Conservation (phyloP, 2,888 invertebrate genomes). For the Chloromyia formosa region DNA sequence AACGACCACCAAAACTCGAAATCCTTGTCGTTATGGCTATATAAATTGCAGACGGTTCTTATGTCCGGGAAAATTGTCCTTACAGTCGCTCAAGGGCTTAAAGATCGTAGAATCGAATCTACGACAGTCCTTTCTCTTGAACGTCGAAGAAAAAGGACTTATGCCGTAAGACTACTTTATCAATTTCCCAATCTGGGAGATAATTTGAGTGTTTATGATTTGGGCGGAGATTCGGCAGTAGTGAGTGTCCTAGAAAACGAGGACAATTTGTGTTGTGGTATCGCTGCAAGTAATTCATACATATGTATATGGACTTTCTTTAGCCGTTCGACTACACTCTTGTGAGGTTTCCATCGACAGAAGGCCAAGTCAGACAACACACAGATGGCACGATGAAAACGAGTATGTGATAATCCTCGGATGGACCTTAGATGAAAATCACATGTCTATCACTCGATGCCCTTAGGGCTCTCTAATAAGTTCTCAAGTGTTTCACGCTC, state of each 20-base stretch:
- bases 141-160: conserved; percentile 14
- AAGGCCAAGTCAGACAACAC: background rate
- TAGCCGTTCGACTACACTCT: background rate
- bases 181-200: conserved; percentile 34
- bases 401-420: background rate
- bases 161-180: conserved; percentile 38
- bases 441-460: conserved; percentile 19
- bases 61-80: background rate
- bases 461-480: conserved; percentile 16
- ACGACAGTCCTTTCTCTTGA: background rate
- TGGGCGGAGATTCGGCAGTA: conserved; percentile 5
- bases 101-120: background rate
- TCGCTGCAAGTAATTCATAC: background rate
- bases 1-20: conserved; percentile 28
- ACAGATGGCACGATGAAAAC: background rate
- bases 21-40: conserved; percentile 33
- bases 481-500: conserved; percentile 30
- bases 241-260: conserved; percentile 1
- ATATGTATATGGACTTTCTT: background rate
- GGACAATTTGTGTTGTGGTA: background rate
- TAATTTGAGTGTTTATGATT: conserved; percentile 40
- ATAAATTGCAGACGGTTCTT: conserved; percentile 36
- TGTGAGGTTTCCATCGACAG: background rate
- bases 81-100: conserved; percentile 5
- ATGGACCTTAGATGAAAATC: conserved; percentile 25